Conservation (phyloP, 2,797 vertebrate species). For the Chrosomus eos region DNA sequence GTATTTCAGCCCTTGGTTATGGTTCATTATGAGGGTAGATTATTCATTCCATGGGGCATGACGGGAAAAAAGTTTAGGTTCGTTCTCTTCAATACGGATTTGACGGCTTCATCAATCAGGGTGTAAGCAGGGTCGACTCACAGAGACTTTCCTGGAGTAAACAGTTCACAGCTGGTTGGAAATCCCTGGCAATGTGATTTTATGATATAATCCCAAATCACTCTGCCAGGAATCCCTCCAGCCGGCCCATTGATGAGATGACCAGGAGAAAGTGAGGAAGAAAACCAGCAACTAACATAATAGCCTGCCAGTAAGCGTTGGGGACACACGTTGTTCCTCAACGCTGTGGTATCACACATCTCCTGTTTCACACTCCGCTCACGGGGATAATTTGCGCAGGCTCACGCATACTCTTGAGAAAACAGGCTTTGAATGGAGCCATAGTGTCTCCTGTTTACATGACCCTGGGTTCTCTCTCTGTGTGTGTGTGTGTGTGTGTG, state of each 20-base stretch:
- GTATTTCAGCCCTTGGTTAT: constrained; percentile 7
- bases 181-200: constrained; percentile 93
- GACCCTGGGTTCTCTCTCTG: constrained; percentile 43
- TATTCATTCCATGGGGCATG: neutral
- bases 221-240: constrained; percentile 90
- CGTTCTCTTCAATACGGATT: constrained; percentile 9
- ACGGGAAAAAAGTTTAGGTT: neutral
- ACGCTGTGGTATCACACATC: constrained; percentile 27
- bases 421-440: constrained; percentile 59
- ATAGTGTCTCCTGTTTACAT: constrained; percentile 55
- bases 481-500: neutral
- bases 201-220: constrained; percentile 84
- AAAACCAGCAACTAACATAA: constrained; percentile 49
- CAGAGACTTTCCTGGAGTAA: constrained; percentile 49
- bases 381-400: constrained; percentile 65
- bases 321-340: constrained; percentile 22
- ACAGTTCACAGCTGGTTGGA: constrained; percentile 81
- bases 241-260: constrained; percentile 69
- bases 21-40: constrained; percentile 22
- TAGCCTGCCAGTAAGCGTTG: constrained; percentile 30
- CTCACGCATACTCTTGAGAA: constrained; percentile 66
- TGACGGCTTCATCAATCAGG: constrained; percentile 28
- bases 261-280: constrained; percentile 28
- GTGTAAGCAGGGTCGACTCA: constrained; percentile 22
- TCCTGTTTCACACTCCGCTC: constrained; percentile 68